Percentiles rank a stretch among this genome's conserved stretches.
phyloP scores from a whole-genome alignment of 2,888 invertebrate genomes.

The Caenorhabditis zanzibari region DNA sequence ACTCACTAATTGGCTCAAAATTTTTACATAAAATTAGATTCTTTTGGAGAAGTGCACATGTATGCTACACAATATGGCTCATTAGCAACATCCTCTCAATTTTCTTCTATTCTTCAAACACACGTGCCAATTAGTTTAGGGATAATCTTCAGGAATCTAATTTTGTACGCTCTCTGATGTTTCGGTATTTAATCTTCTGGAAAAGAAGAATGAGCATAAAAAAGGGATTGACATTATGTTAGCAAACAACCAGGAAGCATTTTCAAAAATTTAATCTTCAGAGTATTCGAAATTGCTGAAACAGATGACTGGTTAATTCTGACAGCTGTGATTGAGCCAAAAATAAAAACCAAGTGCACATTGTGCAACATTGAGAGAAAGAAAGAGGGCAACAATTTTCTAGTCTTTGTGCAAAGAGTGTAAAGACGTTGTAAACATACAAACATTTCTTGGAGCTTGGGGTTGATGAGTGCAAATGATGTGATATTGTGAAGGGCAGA shows the following conservation, averaged over 20 bases:
- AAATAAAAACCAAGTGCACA: constrained; percentile 32
- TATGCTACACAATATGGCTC: neutral
- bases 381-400: constrained; percentile 26
- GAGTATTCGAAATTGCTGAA: neutral
- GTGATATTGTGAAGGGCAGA: neutral
- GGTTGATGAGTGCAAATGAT: constrained; percentile 47
- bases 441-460: constrained; percentile 32
- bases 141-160: neutral
- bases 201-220: neutral
- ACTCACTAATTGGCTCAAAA: too few species aligned
- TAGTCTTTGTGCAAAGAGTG: constrained; percentile 32
- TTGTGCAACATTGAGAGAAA: constrained; percentile 18
- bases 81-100: neutral
- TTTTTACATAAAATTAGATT: neutral
- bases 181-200: too few species aligned
- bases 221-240: constrained; percentile 8
- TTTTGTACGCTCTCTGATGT: neutral
- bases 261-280: neutral
- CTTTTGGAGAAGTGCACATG: neutral
- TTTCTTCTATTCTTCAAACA: too few species aligned
- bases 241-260: constrained; percentile 15
- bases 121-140: neutral
- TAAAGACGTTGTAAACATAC: constrained; percentile 39
- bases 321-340: constrained; percentile 22
- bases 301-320: constrained; percentile 16